phyloP scores from a whole-genome alignment of 2,888 invertebrate genomes.

The Meganola albula region DNA sequence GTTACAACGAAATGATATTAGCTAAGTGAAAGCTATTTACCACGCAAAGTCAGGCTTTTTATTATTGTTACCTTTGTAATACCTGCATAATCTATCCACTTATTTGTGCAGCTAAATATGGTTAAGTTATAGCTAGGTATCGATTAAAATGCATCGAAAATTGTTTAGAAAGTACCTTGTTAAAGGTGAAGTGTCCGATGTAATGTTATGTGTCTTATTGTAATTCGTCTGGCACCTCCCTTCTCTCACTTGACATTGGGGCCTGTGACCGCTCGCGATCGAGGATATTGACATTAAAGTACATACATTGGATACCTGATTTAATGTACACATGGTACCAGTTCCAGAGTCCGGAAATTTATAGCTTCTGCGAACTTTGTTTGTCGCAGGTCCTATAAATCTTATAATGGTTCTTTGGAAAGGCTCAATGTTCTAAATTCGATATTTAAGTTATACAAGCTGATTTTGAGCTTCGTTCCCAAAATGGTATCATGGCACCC shows the following conservation, averaged over 20 bases:
- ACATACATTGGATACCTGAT: conserved; percentile 22
- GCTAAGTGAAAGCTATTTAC: conserved; percentile 58
- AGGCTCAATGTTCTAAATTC: too few species aligned
- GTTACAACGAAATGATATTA: conserved; percentile 52
- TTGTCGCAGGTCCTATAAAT: too few species aligned
- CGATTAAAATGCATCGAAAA: too few species aligned
- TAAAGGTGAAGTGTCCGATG: conserved; percentile 24
- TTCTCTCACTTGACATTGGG: conserved; percentile 73
- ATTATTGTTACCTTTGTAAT: too few species aligned
- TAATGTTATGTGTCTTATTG: conserved; percentile 33
- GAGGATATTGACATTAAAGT: conserved; percentile 54
- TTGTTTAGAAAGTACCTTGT: too few species aligned
- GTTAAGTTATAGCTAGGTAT: too few species aligned
- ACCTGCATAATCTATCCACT: too few species aligned
- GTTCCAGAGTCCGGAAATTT: conserved; percentile 17
- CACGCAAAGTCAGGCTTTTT: conserved; percentile 22
- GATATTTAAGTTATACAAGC: too few species aligned
- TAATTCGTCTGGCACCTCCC: conserved; percentile 45
- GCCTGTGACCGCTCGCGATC: conserved; percentile 47
- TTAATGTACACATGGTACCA: conserved; percentile 19
- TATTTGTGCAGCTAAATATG: too few species aligned
- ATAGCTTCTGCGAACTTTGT: conserved; percentile 12
- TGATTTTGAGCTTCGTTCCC: too few species aligned
- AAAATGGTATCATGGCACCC: too few species aligned
- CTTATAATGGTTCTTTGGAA: too few species aligned